Conservation (phyloP, 2,888 invertebrate species). For the Cancer borealis region DNA sequence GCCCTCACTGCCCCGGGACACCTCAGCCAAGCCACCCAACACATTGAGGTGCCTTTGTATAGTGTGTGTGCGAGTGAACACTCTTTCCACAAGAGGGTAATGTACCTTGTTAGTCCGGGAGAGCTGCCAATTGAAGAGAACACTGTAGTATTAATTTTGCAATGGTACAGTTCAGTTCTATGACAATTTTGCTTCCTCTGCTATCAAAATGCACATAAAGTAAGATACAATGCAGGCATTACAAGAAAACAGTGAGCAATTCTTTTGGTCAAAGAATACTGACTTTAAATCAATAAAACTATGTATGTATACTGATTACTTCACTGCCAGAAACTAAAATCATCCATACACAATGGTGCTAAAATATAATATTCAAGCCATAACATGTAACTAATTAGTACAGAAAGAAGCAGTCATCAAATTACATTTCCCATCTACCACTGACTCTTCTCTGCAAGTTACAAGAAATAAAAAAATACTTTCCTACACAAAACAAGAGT, state of each 20-base stretch:
- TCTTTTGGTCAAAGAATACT: conserved; percentile 1
- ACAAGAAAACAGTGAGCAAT: not conserved
- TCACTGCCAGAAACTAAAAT: not conserved
- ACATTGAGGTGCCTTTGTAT: conserved; percentile 38
- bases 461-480: not conserved
- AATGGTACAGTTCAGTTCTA: conserved; percentile 20
- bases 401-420: conserved; percentile 23
- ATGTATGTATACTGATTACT: conserved; percentile 21
- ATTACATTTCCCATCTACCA: conserved; percentile 16
- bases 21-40: conserved; percentile 38
- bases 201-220: conserved; percentile 6
- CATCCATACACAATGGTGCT: not conserved
- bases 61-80: conserved; percentile 13
- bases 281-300: not conserved
- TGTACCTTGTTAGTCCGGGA: conserved; percentile 72
- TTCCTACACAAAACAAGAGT: not conserved
- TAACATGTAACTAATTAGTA: conserved; percentile 28
- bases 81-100: conserved; percentile 45
- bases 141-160: conserved; percentile 49
- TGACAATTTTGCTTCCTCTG: conserved; percentile 34
- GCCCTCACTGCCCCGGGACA: conserved; percentile 26
- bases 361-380: conserved; percentile 21
- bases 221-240: not conserved
- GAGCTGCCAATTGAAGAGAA: conserved; percentile 70
- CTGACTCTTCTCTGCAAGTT: not conserved